A percentile compares a stretch with the other conserved stretches of the same genome.
Evolutionary conservation across 2,797 vertebrate species (phyloP).

Genomic region (Cetoscarus ocellatus): DNA sequence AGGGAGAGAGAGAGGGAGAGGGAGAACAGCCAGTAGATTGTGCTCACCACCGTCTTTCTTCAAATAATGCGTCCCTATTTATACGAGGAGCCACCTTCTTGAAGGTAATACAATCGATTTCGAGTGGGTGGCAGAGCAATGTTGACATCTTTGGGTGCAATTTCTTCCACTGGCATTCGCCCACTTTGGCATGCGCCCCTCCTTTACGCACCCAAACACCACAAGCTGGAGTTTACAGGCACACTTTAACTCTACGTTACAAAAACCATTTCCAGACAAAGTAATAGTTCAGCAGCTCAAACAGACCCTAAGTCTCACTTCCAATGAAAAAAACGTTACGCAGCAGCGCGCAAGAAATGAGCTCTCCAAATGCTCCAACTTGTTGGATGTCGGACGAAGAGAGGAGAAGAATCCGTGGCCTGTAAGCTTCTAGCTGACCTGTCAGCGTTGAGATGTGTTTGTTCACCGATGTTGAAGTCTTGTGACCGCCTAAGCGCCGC

Average conservation of each 20-base stretch:
- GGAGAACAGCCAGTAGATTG: constrained; percentile 70
- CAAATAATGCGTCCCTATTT: constrained; percentile 88
- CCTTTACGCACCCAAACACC: constrained; percentile 77
- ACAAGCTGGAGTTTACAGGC: constrained; percentile 32
- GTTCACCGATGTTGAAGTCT: constrained; percentile 75
- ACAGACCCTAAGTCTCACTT: constrained; percentile 11
- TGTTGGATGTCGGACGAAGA: constrained; percentile 66
- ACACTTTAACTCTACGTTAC: constrained; percentile 26
- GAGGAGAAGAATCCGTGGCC: constrained; percentile 53
- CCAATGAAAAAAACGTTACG: constrained; percentile 19
- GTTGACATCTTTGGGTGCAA: constrained; percentile 87
- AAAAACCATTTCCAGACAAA: constrained; percentile 9
- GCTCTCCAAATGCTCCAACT: constrained; percentile 61
- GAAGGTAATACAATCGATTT: constrained; percentile 92
- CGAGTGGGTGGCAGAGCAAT: constrained; percentile 91
- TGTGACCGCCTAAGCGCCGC: constrained; percentile 79
- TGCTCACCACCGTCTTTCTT: constrained; percentile 79
- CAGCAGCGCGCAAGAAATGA: constrained; percentile 29
- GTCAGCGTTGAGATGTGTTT: constrained; percentile 74
- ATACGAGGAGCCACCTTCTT: constrained; percentile 86
- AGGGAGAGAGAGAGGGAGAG: constrained; percentile 31
- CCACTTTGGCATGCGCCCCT: constrained; percentile 85
- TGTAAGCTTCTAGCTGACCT: constrained; percentile 67
- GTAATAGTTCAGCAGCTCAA: background rate
- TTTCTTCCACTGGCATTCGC: constrained; percentile 82